Base-by-base conservation (phyloP, 2,797 vertebrate genomes). In the Craterocephalus amniculus region DNA sequence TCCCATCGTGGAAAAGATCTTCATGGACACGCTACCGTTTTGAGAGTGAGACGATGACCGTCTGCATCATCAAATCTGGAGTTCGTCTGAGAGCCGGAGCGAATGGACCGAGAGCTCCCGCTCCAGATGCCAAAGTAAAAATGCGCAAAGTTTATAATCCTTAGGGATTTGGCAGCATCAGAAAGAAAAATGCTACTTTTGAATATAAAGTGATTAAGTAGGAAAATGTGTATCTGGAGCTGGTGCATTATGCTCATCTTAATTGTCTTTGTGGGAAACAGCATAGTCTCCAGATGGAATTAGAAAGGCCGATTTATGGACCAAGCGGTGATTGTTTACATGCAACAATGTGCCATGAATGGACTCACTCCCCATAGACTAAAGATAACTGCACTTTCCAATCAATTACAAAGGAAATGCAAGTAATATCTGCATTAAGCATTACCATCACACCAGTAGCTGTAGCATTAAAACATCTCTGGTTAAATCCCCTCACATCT, bases 11-110 rank as follows among this genome's bases (percentile, higher is more conserved):
- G 97, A 98, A 64, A 98, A 98, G 92, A 97, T 99, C 83, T 97
- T 99, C 85, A 95, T 97, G 96, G 97, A 98, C 86, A 96, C 95
- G 0, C 89, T 98, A 89, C 96, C 96, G 35, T 99, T 98, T 92
- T 98, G 91, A 97, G 75, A 1, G 38, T 60, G 34, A 13, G 18
- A 60, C 20, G 36, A 45, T 13, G 27, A 67, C n/a, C 6, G 27
- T 38, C n/a, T 7, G 56, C 67, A 57, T 58, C 43, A 3, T 58
- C 2, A 68, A 66, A 72, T 63, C 27, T 79, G 70, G 72, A 87
- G 64, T 40, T 79, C 4, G 49, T 54, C 48, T 40, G 27, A 67
- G 34, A 76, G 74, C 57, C 65, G 67, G 67, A 76, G 66, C 68
- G 16, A 67, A 76, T 14, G 72, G 72, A 72, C 69, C 49, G 35